phyloP scores from a whole-genome alignment of 2,113 vertebrate genomes.

The Lagopus muta region DNA sequence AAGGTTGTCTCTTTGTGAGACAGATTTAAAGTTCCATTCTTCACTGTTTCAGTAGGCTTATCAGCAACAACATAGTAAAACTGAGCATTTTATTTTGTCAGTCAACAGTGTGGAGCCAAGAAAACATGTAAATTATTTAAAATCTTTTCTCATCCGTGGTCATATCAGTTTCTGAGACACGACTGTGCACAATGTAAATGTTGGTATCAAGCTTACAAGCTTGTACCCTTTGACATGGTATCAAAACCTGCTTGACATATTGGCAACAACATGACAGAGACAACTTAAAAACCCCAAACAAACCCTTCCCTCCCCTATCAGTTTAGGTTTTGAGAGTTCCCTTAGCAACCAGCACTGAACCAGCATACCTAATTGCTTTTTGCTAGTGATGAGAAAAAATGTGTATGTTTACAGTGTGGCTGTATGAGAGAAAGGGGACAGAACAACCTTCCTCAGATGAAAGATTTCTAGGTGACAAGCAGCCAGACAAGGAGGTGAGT shows the following conservation, averaged over 20 bases:
- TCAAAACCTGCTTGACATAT: background rate
- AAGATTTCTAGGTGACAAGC: background rate
- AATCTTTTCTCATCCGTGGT: background rate
- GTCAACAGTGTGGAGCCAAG: background rate
- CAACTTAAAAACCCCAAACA: background rate
- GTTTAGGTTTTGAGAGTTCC: background rate
- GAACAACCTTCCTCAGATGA: background rate
- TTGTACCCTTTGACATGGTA: background rate
- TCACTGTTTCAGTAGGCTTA: background rate
- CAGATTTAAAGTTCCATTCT: background rate
- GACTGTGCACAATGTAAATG: accelerated
- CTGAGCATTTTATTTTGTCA: background rate
- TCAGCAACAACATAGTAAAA: background rate
- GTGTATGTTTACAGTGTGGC: background rate
- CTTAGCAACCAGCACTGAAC: background rate
- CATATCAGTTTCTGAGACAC: background rate
- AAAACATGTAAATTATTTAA: background rate
- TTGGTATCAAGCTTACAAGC: background rate
- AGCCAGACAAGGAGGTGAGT: background rate
- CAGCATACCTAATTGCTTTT: background rate
- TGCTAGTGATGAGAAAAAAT: background rate
- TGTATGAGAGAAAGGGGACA: accelerated
- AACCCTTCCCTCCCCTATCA: background rate
- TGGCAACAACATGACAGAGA: background rate
- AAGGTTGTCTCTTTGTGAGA: background rate